These are phyloP conservation scores for Megaceryle torquata DNA, from an alignment of 2,113 vertebrate genomes.

Conservation along the genomic window DNA sequence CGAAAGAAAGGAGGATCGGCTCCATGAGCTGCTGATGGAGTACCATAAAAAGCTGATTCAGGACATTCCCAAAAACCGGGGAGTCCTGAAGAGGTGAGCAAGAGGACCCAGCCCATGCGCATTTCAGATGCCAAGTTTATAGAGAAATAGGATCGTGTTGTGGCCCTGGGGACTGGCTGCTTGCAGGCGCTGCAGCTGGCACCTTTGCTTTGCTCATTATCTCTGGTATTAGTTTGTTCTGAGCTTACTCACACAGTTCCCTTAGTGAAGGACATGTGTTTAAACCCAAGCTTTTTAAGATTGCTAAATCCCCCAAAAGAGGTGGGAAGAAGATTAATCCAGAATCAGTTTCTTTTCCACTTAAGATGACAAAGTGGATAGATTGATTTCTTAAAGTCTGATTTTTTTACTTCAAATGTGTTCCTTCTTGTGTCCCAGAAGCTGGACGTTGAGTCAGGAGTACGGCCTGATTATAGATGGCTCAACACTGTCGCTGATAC, in stretches of 20 bases:
- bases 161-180: neutral
- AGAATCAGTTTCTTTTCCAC: neutral
- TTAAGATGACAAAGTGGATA: neutral
- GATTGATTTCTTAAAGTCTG: neutral
- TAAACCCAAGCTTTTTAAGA: neutral
- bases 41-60: slow-evolving; percentile 89
- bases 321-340: neutral
- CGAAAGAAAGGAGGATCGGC: slow-evolving; percentile 79
- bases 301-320: neutral
- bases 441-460: slow-evolving; percentile 85
- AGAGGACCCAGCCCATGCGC: rapidly evolving
- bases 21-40: slow-evolving; percentile 88
- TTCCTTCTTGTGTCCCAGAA: slow-evolving; percentile 70
- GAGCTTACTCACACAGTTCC: neutral
- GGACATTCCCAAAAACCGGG: slow-evolving; percentile 79
- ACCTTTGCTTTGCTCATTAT: neutral
- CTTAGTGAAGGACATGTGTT: rapidly evolving
- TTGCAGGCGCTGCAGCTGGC: rapidly evolving
- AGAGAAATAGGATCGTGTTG: rapidly evolving
- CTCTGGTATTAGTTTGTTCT: neutral
- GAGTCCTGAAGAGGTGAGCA: slow-evolving; percentile 81
- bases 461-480: slow-evolving; percentile 95
- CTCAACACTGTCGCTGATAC: slow-evolving; percentile 87
- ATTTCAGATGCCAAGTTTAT: neutral
- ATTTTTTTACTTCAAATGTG: neutral